These are phyloP conservation scores for Heliocidaris tuberculata DNA, from an alignment of 35 echinoderm and acorn worm genomes.

Conservation along the genomic window DNA sequence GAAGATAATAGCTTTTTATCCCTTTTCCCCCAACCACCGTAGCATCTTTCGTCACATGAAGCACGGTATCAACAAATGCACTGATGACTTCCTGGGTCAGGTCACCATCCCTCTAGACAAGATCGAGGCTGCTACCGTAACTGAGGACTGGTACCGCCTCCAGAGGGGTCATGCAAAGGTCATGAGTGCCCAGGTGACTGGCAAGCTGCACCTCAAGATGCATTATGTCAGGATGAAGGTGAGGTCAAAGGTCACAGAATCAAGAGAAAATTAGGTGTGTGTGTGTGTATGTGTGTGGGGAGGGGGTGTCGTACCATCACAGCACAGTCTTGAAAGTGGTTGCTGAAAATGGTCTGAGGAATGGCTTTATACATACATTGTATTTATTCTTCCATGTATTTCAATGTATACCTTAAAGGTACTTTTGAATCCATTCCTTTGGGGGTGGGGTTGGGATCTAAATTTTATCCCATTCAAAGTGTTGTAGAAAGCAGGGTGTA, in stretches of 20 bases:
- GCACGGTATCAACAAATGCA: slow-evolving; percentile 83
- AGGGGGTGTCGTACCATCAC: no score
- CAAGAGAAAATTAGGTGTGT: no score
- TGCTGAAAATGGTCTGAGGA: no score
- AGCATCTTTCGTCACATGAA: slow-evolving; percentile 95
- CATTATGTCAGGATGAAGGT: slow-evolving; percentile 85
- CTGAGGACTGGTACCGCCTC: slow-evolving; percentile 82
- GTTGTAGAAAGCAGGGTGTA: no score
- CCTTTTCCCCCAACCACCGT: not conserved
- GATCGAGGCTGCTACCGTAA: slow-evolving; percentile 62
- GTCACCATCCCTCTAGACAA: slow-evolving; percentile 69
- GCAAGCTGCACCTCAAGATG: slow-evolving; percentile 73
- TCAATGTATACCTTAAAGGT: no score
- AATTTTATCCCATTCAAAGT: no score
- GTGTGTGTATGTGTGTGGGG: no score
- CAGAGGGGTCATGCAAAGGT: slow-evolving; percentile 50
- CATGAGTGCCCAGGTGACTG: slow-evolving; percentile 52
- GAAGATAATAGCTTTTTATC: not conserved
- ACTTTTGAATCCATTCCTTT: no score
- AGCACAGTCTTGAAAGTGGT: no score
- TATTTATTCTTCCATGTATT: no score
- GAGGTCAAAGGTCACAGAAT: slow-evolving; percentile 32
- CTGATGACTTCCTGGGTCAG: slow-evolving; percentile 88
- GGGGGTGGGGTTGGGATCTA: no score
- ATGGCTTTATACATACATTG: no score